phyloP scores from a whole-genome alignment of 2,888 invertebrate species.

The Ornithoptera alexandrae region DNA sequence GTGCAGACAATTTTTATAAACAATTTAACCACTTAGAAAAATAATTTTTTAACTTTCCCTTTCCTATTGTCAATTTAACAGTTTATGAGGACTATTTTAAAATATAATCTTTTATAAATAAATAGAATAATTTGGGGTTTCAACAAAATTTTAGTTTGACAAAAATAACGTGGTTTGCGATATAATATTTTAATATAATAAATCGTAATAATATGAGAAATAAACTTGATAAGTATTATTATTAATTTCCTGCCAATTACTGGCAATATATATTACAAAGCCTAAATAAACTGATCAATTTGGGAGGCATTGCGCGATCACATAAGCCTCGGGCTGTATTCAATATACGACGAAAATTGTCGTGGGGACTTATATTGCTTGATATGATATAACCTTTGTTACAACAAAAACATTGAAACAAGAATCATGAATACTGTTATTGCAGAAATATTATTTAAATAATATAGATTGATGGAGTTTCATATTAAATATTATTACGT shows the following conservation, averaged over 20 bases:
- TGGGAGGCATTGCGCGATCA: slow-evolving; percentile 13
- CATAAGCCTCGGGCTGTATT: slow-evolving; percentile 19
- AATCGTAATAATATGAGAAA: too few species aligned
- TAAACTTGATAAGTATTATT: background rate
- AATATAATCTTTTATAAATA: too few species aligned
- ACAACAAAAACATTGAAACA: background rate
- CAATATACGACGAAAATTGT: slow-evolving; percentile 24
- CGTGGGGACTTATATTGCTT: slow-evolving; percentile 12
- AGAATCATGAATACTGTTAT: background rate
- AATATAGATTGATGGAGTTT: background rate
- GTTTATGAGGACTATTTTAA: too few species aligned
- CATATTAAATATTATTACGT: background rate
- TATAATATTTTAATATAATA: too few species aligned
- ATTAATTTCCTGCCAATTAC: background rate
- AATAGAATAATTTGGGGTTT: too few species aligned
- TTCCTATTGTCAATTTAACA: too few species aligned
- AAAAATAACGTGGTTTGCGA: too few species aligned
- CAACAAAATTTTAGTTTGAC: too few species aligned
- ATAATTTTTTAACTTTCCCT: too few species aligned
- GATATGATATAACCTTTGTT: slow-evolving; percentile 1
- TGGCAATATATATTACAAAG: slow-evolving; percentile 6
- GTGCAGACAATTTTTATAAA: too few species aligned
- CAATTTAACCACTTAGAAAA: too few species aligned
- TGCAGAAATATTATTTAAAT: background rate
- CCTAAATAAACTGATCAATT: slow-evolving; percentile 17